These are phyloP conservation scores for Actinostola sp. DNA, from an alignment of 92 coral and sea anemone species.

Conservation along the genomic window DNA sequence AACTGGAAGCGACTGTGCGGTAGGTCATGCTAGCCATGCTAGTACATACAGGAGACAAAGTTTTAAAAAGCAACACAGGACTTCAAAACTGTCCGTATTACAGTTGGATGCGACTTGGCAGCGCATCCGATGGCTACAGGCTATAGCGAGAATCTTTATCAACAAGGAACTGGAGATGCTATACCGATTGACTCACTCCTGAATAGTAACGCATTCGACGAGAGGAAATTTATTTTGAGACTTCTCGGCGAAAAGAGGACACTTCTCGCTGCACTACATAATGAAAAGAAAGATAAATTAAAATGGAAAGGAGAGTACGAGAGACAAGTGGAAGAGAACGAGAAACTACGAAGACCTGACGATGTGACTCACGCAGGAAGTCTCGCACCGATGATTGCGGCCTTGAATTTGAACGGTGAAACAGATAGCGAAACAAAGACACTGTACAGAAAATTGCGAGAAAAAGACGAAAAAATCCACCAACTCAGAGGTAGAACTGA, in stretches of 20 bases:
- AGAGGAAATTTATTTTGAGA: conserved; percentile 30
- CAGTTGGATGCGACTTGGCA: background rate
- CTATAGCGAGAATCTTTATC: background rate
- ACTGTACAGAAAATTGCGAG: conserved; percentile 26
- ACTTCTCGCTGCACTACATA: conserved; percentile 27
- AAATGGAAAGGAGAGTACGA: conserved; percentile 35
- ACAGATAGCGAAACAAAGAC: background rate
- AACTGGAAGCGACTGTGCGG: too few relatives aligned
- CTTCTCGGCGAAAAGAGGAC: conserved; percentile 36
- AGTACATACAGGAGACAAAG: conserved; percentile 3
- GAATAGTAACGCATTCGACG: conserved; percentile 9
- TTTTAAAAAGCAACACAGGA: conserved; percentile 1
- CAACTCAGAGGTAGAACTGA: conserved; percentile 17
- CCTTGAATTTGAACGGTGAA: conserved; percentile 26
- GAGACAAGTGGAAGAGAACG: background rate
- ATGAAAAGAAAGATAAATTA: conserved; percentile 33
- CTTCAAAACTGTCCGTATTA: conserved; percentile 2
- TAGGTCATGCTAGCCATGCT: background rate
- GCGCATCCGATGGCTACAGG: conserved; percentile 16
- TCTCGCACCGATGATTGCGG: background rate
- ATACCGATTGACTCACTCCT: background rate
- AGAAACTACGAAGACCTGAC: background rate
- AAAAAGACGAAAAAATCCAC: conserved; percentile 22
- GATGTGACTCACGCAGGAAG: conserved; percentile 9
- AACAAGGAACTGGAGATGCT: conserved; percentile 9